A percentile compares a stretch with the other conserved stretches of the same genome.
Conservation (phyloP, 2,113 vertebrate genomes). For the Cheirogaleus medius region DNA sequence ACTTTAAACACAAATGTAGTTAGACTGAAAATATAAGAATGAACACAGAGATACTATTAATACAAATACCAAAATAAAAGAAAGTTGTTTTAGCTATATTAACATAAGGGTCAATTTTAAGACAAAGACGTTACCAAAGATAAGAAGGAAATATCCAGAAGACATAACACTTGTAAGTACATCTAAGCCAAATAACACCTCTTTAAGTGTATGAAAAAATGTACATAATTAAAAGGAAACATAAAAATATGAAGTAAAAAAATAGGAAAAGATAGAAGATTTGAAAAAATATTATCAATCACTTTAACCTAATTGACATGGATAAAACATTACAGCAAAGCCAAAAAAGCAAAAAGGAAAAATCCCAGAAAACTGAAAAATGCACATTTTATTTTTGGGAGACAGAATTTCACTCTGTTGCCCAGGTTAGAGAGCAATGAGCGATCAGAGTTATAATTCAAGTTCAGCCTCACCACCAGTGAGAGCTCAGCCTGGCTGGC, state of each 20-base stretch:
- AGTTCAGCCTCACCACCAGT: background rate
- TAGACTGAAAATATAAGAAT: background rate
- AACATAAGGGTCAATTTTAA: background rate
- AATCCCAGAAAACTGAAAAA: background rate
- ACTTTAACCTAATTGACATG: background rate
- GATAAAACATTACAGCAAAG: background rate
- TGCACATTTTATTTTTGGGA: too few relatives aligned
- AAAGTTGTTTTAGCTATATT: background rate
- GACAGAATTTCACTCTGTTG: too few relatives aligned
- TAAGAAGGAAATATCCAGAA: background rate
- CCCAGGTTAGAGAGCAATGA: too few relatives aligned
- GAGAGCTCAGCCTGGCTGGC: background rate
- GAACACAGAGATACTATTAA: background rate
- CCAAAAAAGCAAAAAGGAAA: too few relatives aligned
- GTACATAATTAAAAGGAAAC: background rate
- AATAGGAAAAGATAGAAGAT: background rate
- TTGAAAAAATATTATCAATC: background rate
- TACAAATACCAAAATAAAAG: background rate
- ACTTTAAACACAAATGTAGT: background rate
- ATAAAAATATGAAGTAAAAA: background rate
- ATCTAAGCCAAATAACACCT: background rate
- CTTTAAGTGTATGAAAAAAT: background rate
- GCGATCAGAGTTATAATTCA: background rate
- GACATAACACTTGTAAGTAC: background rate
- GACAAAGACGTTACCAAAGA: background rate